Percentiles rank a stretch among this genome's conserved stretches.
Evolutionary conservation across 1,140 invertebrate genomes (phyloP).

Genomic region (Pseudomyrmex pallidus): DNA sequence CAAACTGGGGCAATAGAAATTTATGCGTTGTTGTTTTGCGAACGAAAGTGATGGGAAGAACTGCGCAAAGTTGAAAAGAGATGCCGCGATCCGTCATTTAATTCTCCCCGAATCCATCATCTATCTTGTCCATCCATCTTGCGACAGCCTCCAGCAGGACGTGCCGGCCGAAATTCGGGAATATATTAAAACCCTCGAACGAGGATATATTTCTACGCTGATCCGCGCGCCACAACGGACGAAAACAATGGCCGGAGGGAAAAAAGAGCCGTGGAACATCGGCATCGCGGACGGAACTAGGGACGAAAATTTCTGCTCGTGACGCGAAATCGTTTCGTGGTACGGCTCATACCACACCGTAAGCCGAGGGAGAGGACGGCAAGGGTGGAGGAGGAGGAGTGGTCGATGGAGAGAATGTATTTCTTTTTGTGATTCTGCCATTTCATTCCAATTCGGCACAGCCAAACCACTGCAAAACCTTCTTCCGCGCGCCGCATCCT

Average conservation of each 20-base stretch:
- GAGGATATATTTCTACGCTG: constrained; percentile 32
- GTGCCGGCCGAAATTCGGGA: constrained; percentile 48
- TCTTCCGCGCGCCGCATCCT: background rate
- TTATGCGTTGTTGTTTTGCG: constrained; percentile 31
- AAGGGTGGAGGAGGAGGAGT: background rate
- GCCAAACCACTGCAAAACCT: constrained; percentile 3
- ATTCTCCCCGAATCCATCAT: constrained; percentile 52
- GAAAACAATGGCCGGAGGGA: constrained; percentile 51
- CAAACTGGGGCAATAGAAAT: constrained; percentile 55
- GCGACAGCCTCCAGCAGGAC: constrained; percentile 48
- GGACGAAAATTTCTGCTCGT: constrained; percentile 65
- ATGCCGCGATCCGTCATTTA: constrained; percentile 48
- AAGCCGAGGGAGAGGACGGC: too few relatives aligned
- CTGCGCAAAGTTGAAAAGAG: constrained; percentile 31
- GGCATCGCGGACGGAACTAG: constrained; percentile 22
- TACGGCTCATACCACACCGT: constrained; percentile 14
- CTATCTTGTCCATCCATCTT: constrained; percentile 24
- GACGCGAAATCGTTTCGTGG: constrained; percentile 69
- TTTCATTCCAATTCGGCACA: constrained; percentile 71
- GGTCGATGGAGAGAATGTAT: constrained; percentile 38
- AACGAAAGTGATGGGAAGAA: background rate
- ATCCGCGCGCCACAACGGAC: constrained; percentile 39
- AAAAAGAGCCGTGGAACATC: constrained; percentile 31
- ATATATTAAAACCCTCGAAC: constrained; percentile 55
- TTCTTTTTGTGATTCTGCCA: constrained; percentile 67